Conservation (phyloP, 2,113 vertebrate genomes). For the Antechinus flavipes region DNA sequence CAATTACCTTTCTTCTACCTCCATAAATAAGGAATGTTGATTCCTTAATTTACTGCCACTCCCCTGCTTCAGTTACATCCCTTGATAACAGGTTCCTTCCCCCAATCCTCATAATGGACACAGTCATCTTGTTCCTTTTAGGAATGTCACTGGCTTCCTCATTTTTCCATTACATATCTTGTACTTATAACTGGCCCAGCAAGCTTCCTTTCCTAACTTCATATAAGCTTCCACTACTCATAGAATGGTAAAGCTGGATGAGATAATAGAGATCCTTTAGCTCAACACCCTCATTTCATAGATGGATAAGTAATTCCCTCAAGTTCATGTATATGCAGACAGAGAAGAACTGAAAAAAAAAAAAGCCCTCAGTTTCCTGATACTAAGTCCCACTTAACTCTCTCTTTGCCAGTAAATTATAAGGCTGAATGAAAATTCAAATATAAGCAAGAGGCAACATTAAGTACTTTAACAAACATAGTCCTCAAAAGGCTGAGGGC, state of each 20-base stretch:
- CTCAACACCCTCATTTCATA: neutral
- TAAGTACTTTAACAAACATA: neutral
- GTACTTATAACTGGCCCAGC: neutral
- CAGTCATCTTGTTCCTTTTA: neutral
- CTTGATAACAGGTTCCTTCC: neutral
- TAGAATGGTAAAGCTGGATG: neutral
- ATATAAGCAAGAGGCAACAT: neutral
- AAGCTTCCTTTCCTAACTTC: neutral
- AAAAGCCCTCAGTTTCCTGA: neutral
- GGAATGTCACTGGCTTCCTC: fast-evolving
- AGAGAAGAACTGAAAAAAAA: neutral
- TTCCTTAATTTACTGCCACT: conserved; percentile 5
- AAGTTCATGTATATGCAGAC: neutral
- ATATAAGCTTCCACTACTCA: neutral
- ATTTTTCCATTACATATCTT: neutral
- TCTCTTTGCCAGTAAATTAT: neutral
- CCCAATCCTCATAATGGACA: neutral
- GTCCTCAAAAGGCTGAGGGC: neutral
- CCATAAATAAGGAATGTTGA: conserved; percentile 39
- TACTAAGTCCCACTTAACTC: neutral
- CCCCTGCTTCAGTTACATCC: conserved; percentile 38
- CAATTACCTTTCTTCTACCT: conserved; percentile 25
- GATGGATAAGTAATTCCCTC: neutral
- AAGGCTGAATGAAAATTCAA: neutral
- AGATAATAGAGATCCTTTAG: neutral